Conservation (phyloP, 1,140 invertebrate species). For the Drosophila triauraria region DNA sequence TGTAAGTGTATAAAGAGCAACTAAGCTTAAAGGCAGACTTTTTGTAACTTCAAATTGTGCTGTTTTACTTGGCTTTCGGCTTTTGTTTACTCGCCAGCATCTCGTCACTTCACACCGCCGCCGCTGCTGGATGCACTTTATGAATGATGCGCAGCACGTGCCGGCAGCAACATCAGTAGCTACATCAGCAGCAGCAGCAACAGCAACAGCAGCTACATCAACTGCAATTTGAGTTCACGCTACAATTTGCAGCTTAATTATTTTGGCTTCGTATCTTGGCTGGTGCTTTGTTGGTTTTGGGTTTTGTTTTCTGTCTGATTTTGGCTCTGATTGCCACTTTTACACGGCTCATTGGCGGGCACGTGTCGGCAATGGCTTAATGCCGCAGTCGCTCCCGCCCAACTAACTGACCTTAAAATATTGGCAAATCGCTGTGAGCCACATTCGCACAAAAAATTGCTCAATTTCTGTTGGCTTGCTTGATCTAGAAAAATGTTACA, state of each 20-base stretch:
- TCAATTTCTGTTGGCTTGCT: conserved; percentile 18
- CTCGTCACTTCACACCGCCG: conserved; percentile 46
- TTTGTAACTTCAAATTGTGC: conserved; percentile 10
- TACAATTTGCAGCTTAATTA: conserved; percentile 74
- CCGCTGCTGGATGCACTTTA: conserved; percentile 56
- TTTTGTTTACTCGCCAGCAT: conserved; percentile 49
- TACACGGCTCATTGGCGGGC: conserved; percentile 58
- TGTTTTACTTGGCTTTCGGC: conserved; percentile 26
- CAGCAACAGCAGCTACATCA: conserved; percentile 11
- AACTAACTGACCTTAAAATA: conserved; percentile 36
- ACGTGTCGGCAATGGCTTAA: conserved; percentile 54
- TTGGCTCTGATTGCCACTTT: conserved; percentile 53
- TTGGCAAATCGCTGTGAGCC: conserved; percentile 24
- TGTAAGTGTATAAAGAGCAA: background rate
- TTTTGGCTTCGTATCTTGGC: conserved; percentile 32
- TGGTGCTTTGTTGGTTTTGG: conserved; percentile 6
- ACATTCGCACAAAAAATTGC: conserved; percentile 8
- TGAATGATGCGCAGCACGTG: conserved; percentile 74
- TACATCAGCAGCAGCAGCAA: conserved; percentile 9
- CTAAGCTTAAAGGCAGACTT: background rate
- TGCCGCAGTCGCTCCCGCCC: conserved; percentile 13
- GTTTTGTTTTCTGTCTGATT: conserved; percentile 34
- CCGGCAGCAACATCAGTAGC: conserved; percentile 37
- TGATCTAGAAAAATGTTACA: conserved; percentile 17
- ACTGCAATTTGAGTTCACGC: conserved; percentile 51